A percentile compares a stretch with the other conserved stretches of the same genome.
Conservation (phyloP, 2,888 invertebrate genomes). For the Proisotoma minuta region DNA sequence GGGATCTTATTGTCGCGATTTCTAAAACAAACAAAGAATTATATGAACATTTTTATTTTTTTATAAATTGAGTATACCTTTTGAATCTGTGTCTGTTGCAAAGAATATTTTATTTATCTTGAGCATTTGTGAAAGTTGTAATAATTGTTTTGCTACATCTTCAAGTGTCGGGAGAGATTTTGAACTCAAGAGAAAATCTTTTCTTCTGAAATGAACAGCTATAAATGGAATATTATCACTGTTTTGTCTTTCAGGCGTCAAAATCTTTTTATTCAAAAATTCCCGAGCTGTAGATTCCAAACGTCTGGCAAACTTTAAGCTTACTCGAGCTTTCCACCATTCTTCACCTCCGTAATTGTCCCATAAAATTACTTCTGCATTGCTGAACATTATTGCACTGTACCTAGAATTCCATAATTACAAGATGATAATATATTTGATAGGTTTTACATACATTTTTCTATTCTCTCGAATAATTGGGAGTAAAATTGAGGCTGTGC, state of each 20-base stretch:
- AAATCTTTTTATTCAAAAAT: constrained; percentile 56
- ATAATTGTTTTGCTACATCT: constrained; percentile 71
- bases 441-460: constrained; percentile 51
- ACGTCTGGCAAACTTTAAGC: constrained; percentile 78
- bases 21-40: neutral
- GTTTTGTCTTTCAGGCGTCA: constrained; percentile 16
- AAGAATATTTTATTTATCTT: constrained; percentile 64
- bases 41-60: neutral
- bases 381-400: constrained; percentile 64
- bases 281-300: constrained; percentile 64
- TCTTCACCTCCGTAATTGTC: constrained; percentile 69
- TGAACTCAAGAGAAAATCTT: constrained; percentile 73
- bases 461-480: constrained; percentile 55
- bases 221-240: constrained; percentile 1
- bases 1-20: no score
- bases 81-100: constrained; percentile 71
- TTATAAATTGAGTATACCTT: constrained; percentile 47
- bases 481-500: constrained; percentile 63
- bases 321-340: constrained; percentile 83
- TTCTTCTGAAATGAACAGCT: constrained; percentile 75
- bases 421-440: neutral
- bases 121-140: constrained; percentile 47
- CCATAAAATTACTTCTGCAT: constrained; percentile 82
- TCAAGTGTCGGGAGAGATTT: constrained; percentile 72
- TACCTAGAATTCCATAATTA: constrained; percentile 38